These are phyloP conservation scores for Gouania willdenowi DNA, from an alignment of 2,797 vertebrate species.

Conservation along the genomic window DNA sequence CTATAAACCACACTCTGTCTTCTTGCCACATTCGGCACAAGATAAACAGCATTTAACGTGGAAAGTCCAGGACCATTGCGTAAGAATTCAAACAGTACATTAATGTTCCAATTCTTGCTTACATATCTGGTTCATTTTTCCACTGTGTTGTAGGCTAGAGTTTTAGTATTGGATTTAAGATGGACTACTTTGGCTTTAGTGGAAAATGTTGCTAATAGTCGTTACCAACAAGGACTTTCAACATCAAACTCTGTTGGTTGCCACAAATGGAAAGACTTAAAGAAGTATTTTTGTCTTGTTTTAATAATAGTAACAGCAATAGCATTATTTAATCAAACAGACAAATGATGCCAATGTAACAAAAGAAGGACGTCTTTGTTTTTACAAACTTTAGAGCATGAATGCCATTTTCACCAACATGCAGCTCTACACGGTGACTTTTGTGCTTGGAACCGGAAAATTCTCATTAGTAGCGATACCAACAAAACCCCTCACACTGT, in stretches of 20 bases:
- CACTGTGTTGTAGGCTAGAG: slow-evolving; percentile 19
- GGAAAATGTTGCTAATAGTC: slow-evolving; percentile 35
- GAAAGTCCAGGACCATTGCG: slow-evolving; percentile 38
- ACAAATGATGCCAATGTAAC: background rate
- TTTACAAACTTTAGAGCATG: slow-evolving; percentile 9
- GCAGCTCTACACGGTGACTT: too few species aligned
- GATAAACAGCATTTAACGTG: slow-evolving; percentile 46
- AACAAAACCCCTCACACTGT: background rate
- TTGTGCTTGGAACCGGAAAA: background rate
- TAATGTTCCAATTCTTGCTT: slow-evolving; percentile 35
- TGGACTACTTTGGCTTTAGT: slow-evolving; percentile 19
- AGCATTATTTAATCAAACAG: slow-evolving; percentile 10
- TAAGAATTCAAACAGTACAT: slow-evolving; percentile 28
- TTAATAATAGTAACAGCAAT: background rate
- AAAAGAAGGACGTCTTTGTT: slow-evolving; percentile 6
- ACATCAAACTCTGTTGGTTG: background rate
- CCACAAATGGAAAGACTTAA: too few species aligned
- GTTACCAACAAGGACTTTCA: background rate
- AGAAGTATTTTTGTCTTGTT: background rate
- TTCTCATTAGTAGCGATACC: background rate
- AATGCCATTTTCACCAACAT: slow-evolving; percentile 3
- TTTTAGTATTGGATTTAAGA: slow-evolving; percentile 21
- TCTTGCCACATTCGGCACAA: slow-evolving; percentile 16
- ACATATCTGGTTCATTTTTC: slow-evolving; percentile 30
- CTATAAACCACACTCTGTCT: slow-evolving; percentile 8